Conservation (phyloP, 2,888 invertebrate genomes). For the Argyresthia goedartella region DNA sequence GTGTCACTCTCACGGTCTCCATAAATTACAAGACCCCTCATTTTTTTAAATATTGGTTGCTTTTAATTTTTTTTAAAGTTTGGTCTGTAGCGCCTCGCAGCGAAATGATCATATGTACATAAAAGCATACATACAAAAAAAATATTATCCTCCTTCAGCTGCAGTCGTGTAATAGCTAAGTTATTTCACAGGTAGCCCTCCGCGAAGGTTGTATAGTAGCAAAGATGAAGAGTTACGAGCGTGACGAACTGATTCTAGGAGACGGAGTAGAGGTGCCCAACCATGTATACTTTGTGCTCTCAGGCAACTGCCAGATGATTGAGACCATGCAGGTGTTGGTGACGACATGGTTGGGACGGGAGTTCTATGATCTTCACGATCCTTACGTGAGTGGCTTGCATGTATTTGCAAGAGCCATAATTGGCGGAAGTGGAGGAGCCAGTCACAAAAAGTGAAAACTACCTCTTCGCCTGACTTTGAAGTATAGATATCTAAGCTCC, state of each 20-base stretch:
- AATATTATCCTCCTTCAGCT: background rate
- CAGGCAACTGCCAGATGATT: constrained; percentile 72
- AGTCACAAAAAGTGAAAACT: background rate
- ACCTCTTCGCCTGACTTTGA: background rate
- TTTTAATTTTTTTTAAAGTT: too few relatives aligned
- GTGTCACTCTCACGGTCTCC: too few relatives aligned
- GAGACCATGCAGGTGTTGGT: constrained; percentile 64
- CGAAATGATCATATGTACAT: too few relatives aligned
- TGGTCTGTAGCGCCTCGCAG: too few relatives aligned
- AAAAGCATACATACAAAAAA: background rate
- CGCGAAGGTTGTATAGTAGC: constrained; percentile 77
- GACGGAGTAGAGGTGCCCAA: constrained; percentile 59
- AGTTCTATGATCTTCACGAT: background rate
- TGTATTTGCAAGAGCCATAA: too few relatives aligned
- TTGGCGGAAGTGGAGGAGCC: too few relatives aligned
- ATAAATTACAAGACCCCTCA: too few relatives aligned
- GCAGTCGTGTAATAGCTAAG: background rate
- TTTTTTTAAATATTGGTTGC: too few relatives aligned
- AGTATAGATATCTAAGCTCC: background rate
- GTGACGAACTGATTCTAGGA: constrained; percentile 68
- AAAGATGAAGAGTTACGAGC: constrained; percentile 67
- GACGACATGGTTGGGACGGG: constrained; percentile 21
- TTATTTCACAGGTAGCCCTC: constrained; percentile 47
- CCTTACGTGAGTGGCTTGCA: constrained; percentile 1
- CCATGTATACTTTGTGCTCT: constrained; percentile 69